phyloP scores from a whole-genome alignment of 2,888 invertebrate genomes.

The Charanyca ferruginea region DNA sequence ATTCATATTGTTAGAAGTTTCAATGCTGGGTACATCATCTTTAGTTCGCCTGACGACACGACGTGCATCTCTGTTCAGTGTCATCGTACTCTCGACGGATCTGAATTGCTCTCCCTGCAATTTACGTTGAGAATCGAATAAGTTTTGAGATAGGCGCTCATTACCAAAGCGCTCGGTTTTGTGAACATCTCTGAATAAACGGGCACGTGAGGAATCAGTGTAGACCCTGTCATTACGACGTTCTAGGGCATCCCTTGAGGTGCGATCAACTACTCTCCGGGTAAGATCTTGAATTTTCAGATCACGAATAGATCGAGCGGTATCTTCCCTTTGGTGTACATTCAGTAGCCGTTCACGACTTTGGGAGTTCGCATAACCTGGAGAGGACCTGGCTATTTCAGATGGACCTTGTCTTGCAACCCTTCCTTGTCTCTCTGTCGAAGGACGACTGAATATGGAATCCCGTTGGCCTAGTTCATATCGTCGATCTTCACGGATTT shows the following conservation, averaged over 20 bases:
- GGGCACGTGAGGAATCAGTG: slow-evolving; percentile 17
- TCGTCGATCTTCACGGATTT: slow-evolving; percentile 63
- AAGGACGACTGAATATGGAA: slow-evolving; percentile 33
- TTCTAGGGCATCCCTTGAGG: slow-evolving; percentile 26
- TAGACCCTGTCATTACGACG: slow-evolving; percentile 35
- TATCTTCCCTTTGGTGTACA: slow-evolving; percentile 22
- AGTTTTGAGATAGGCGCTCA: slow-evolving; percentile 32
- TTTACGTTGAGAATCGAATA: slow-evolving; percentile 21
- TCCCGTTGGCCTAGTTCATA: slow-evolving; percentile 63
- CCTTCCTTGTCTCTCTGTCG: slow-evolving; percentile 42
- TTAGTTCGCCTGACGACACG: slow-evolving; percentile 24
- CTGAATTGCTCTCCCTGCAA: slow-evolving; percentile 18
- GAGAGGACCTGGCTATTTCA: slow-evolving; percentile 24
- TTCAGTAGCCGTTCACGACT: slow-evolving; percentile 36
- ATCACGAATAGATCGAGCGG: slow-evolving; percentile 20
- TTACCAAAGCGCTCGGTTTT: slow-evolving; percentile 24
- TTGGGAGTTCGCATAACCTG: slow-evolving; percentile 14
- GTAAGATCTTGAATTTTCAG: slow-evolving; percentile 24
- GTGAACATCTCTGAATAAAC: slow-evolving; percentile 21
- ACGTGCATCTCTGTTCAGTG: slow-evolving; percentile 30
- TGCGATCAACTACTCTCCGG: slow-evolving; percentile 12
- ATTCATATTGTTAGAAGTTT: slow-evolving; percentile 10
- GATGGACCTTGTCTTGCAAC: slow-evolving; percentile 25
- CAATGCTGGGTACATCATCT: slow-evolving; percentile 12
- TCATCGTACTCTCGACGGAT: slow-evolving; percentile 23